Evolutionary conservation across 2,888 invertebrate species (phyloP).

Genomic region (Melanotus villosus): DNA sequence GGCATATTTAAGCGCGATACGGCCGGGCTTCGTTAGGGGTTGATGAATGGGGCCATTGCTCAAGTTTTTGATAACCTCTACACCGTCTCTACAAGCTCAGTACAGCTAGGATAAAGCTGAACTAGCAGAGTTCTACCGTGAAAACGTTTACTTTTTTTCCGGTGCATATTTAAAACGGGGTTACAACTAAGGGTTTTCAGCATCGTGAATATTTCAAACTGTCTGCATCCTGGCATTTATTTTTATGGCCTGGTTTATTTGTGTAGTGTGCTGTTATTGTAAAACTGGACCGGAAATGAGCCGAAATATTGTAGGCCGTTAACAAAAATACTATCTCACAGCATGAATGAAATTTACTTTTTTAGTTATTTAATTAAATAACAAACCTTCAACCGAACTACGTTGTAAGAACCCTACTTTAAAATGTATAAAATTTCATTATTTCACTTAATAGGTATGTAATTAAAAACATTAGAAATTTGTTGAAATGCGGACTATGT

Average conservation of each 20-base stretch:
- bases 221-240: background rate
- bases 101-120: conserved; percentile 18
- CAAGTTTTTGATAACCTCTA: conserved; percentile 39
- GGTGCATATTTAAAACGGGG: conserved; percentile 15
- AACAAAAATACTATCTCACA: background rate
- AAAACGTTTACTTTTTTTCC: background rate
- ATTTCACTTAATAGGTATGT: no score
- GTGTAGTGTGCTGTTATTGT: background rate
- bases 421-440: no score
- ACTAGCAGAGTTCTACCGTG: conserved; percentile 8
- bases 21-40: conserved; percentile 41
- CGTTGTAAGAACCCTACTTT: no score
- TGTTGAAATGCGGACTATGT: no score
- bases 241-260: conserved; percentile 11
- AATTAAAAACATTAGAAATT: no score
- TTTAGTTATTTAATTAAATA: no score
- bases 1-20: conserved; percentile 43
- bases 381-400: no score
- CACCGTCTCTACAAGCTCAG: conserved; percentile 6
- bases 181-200: conserved; percentile 18
- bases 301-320: background rate
- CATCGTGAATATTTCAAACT: conserved; percentile 22
- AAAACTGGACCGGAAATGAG: background rate
- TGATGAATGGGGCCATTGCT: conserved; percentile 43
- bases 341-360: no score